Base-by-base conservation (phyloP, 2,113 vertebrate genomes). In the Seriola aureovittata region DNA sequence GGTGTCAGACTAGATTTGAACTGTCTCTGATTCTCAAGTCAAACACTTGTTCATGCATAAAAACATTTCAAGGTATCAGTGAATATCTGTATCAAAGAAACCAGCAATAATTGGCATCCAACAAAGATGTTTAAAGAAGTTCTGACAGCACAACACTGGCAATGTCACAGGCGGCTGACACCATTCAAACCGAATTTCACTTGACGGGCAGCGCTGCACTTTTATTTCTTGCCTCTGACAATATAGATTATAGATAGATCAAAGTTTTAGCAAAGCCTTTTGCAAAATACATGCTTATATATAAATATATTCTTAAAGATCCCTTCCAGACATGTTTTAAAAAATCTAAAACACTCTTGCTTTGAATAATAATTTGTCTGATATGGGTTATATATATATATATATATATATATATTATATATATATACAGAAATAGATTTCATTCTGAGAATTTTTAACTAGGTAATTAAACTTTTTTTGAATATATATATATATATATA, bases 61-160 rank as follows among this genome's bases (percentile, higher is more conserved):
- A 65, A 70, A 52, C 34, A 65, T 66, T 40, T 71, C 19, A 60
- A 74, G 70, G 66, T 75, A 63, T 66, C 36, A 57, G 32, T 42
- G 57, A 42, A n/a, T 25, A 36, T 67, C 32, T 62, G 42, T 23
- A 54, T 54, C 34, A 71, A 63, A 80, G 23, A 76, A 75, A 69
- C 21, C 12, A 46, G 10, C 13, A 67, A 34, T 71, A 58, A 44
- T 2, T 58, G 38, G 67, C 7, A 16, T 48, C 8, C 34, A n/a
- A 11, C 16, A 44, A 6, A 71, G 9, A 71, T 58, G 57, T 68
- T 21, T 32, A 34, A 57, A 14, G 36, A 66, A 19, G 55, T 13
- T 66, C 29, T 16, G 38, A 65, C 23, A 58, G 36, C 48, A 46
- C 5, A 54, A 52, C 4, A 74, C 32, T n/a, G 12, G 38, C 10